Base-by-base conservation (phyloP, 2,113 vertebrate genomes). In the Pollachius pollachius region DNA sequence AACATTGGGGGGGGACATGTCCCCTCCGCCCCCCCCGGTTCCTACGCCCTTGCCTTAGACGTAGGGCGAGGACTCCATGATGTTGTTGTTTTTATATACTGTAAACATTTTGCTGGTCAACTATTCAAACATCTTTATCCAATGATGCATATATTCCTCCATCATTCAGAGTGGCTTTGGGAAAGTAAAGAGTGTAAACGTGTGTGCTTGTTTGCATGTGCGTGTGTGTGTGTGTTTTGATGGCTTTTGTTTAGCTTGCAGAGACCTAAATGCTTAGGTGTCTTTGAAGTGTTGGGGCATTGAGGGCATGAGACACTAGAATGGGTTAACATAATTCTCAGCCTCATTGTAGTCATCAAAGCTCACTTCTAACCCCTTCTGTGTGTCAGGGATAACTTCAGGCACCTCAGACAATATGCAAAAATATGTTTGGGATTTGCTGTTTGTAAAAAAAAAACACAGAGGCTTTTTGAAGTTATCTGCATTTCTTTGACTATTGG, bases 361-460 rank as follows among this genome's bases (percentile, higher is more conserved):
- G 30, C 68, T 63, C 69, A 65, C 69, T 81, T 62, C 69, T 71
- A 57, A 23, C 48, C 61, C 27, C 23, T 19, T 75, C 57, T 59
- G n/a, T 78, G 69, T 57, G 16, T 68, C 72, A 21, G 60, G 52
- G 77, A 19, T 68, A 64, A 68, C 75, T 64, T 59, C 77, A 81
- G 69, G 59, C 58, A 27, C 52, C 74, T 15, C 16, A 54, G 52
- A 57, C 16, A 56, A 48, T 48, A 48, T 13, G 69, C 70, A 82
- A 52, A 68, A 62, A 57, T 81, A 65, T 62, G 61, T 73, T 70
- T 68, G 30, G 61, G 70, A 52, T 77, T 83, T 71, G 74, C 68
- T 76, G 58, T 21, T 12, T 65, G 27, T 75, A 69, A 73, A 80
- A 65, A 75, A 81, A 77, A 75, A 72, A 68, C 71, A 80, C 65